Conservation (phyloP, 2,888 invertebrate genomes). For the Sinhomidia bicolor region DNA sequence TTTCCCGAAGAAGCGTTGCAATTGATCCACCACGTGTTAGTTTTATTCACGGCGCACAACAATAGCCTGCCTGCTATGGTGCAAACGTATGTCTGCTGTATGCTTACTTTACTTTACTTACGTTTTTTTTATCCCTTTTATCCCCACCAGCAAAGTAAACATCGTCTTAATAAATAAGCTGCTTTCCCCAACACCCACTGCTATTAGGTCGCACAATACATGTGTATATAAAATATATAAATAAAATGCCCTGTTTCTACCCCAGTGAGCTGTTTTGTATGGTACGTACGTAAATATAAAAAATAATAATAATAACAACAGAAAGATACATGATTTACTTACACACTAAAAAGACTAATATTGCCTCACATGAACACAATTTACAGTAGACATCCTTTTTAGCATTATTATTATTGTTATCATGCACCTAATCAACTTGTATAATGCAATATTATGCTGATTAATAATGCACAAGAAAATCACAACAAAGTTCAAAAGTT, state of each 20-base stretch:
- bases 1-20: slow-evolving; percentile 21
- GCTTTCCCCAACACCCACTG: neutral
- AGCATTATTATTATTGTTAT: no score
- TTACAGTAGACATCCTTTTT: no score
- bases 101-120: neutral
- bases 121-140: neutral
- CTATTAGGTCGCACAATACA: neutral
- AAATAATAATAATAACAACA: no score
- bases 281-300: no score
- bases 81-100: neutral
- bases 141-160: neutral
- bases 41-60: neutral
- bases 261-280: no score
- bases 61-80: neutral
- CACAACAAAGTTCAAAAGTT: neutral
- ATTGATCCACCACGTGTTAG: slow-evolving; percentile 44
- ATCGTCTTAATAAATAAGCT: slow-evolving; percentile 14
- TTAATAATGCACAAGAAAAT: neutral
- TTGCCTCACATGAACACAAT: no score
- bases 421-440: slow-evolving; percentile 14
- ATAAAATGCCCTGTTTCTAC: neutral
- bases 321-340: no score
- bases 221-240: no score
- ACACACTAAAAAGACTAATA: no score
- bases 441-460: neutral